Evolutionary conservation across 2,888 invertebrate species (phyloP), one percentile per base, ranked within the genome.

Genomic region (Bembecia ichneumoniformis): DNA sequence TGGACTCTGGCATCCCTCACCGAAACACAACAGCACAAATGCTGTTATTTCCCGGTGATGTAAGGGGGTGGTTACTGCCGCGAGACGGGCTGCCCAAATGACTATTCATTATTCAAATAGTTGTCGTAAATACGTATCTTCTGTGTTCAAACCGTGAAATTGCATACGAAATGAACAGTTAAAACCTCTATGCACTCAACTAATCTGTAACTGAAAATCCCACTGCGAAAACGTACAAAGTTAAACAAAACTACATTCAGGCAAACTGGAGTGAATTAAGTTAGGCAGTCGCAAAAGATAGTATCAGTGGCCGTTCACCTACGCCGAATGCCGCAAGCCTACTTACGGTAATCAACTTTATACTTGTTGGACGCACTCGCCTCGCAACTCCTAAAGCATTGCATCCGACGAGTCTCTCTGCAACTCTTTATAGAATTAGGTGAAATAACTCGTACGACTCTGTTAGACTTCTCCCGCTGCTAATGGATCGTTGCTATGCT

Each of bases 361-460:
- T 62, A 51, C 58, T 59, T 69, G 60, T 63, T 55, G 64, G 64
- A 75, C 75, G 73, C 75, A 77, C 71, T 72, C 64, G 60, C 64
- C 71, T 72, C 64, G 60, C 64, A 77, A 80, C 80, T 78, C 74
- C 67, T 60, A 67, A 77, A 73, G 28, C 74, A 77, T 56, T 55
- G 63, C 64, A 66, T 64, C 71, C 66, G 65, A 68, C 71, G 64
- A 40, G 58, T 63, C 60, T 48, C 48, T 59, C 64, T 65, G 67
- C 56, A 70, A 79, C 84, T 82, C 82, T 84, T 83, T 82, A 86
- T 76, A 79, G 77, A 69, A 80, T 83, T 84, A 84, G 69, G 72
- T 71, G 71, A 71, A 76, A 80, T 77, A 80, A 74, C 75, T 75
- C 70, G 68, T 65, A 71, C 71, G 72, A 78, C 81, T 76, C 63